These are phyloP conservation scores for Mythimna lalbum DNA, from an alignment of 2,888 invertebrate genomes.

Conservation along the genomic window DNA sequence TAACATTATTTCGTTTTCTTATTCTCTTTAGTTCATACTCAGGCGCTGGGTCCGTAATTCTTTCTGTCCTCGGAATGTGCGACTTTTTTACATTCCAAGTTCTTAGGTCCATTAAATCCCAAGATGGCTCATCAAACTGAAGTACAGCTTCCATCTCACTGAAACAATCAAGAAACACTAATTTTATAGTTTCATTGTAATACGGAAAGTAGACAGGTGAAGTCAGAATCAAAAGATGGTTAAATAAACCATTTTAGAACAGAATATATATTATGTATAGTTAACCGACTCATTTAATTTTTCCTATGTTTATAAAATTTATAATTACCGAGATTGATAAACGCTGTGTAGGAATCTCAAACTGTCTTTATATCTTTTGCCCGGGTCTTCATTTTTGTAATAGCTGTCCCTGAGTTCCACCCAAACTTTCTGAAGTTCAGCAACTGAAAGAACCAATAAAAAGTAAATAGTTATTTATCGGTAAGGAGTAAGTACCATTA, in stretches of 20 bases:
- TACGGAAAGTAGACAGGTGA: not conserved
- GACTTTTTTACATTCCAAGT: slow-evolving; percentile 35
- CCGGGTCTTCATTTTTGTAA: slow-evolving; percentile 44
- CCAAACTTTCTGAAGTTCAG: slow-evolving; percentile 25
- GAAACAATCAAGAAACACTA: slow-evolving; percentile 16
- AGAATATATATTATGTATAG: too few relatives aligned
- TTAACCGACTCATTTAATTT: not conserved
- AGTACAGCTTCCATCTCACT: slow-evolving; percentile 41
- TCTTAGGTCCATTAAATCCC: slow-evolving; percentile 41
- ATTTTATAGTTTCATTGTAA: slow-evolving; percentile 2
- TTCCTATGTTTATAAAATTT: too few relatives aligned
- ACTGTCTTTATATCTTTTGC: slow-evolving; percentile 37
- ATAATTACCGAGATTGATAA: slow-evolving; percentile 38
- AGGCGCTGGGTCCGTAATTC: slow-evolving; percentile 37
- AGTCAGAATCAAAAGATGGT: not conserved
- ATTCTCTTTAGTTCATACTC: slow-evolving; percentile 37
- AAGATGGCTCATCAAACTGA: slow-evolving; percentile 40
- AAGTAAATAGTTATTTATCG: not conserved
- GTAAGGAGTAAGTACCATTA: too few relatives aligned
- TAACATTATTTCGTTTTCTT: slow-evolving; percentile 17
- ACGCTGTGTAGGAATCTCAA: slow-evolving; percentile 42
- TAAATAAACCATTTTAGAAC: not conserved
- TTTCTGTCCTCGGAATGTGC: slow-evolving; percentile 31
- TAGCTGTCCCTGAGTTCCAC: slow-evolving; percentile 41
- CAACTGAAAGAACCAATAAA: slow-evolving; percentile 28